phyloP scores from a whole-genome alignment of 2,888 invertebrate genomes.

The Axea sp. region DNA sequence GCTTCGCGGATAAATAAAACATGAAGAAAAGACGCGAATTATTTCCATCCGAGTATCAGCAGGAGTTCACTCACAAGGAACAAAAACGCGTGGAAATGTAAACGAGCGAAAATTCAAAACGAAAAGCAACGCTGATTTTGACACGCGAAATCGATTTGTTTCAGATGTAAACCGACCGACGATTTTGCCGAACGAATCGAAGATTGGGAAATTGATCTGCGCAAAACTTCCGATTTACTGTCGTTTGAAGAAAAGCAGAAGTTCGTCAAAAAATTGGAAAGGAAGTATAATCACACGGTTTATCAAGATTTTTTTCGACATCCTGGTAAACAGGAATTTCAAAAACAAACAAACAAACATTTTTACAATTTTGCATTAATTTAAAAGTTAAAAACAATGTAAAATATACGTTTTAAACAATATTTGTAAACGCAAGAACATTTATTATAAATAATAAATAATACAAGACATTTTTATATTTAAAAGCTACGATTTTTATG shows the following conservation, averaged over 20 bases:
- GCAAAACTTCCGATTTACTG: conserved; percentile 58
- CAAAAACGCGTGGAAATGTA: conserved; percentile 60
- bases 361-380: no score
- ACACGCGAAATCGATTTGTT: no score
- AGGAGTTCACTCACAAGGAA: conserved; percentile 63
- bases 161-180: conserved; percentile 62
- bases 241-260: conserved; percentile 63
- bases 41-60: conserved; percentile 67
- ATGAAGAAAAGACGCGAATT: conserved; percentile 37
- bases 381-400: no score
- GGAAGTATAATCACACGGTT: conserved; percentile 64
- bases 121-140: no score
- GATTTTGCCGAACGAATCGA: conserved; percentile 64
- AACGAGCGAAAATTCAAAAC: conserved; percentile 49
- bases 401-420: no score
- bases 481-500: no score
- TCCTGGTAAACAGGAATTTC: conserved; percentile 51
- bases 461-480: no score
- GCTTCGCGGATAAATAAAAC: conserved; percentile 28
- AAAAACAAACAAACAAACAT: no score
- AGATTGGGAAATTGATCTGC: conserved; percentile 66
- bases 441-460: no score
- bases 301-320: conserved; percentile 65
- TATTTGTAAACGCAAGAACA: no score
- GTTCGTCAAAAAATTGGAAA: conserved; percentile 63